Evolutionary conservation across 2,113 vertebrate species (phyloP), one percentile per base, ranked within the genome.

Genomic region (Calypte anna): DNA sequence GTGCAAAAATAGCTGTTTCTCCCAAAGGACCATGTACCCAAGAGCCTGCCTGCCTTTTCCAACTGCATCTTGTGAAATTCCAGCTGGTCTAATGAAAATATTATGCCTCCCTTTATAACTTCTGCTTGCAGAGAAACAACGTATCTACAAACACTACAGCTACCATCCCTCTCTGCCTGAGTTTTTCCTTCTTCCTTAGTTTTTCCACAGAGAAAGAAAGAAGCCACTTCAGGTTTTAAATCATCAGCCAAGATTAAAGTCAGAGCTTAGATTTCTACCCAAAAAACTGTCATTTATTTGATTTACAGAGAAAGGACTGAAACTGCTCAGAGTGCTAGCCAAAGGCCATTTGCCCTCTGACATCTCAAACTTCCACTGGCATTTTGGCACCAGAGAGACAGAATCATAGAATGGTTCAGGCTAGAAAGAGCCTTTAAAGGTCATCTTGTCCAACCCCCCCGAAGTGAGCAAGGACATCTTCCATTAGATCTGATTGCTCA

Each of bases 51-150:
- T 76, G 82, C 51, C 59, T 95, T 86, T 93, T 89, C 87, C 63
- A 90, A 88, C 78, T 69, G 15, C 5, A 82, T 80, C 67, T 80
- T 70, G 40, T 43, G 91, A 92, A 90, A 88, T 92, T 92, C 76
- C 76, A 94, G 79, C 80, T 88, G 76, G 93, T 74, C 72, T 90
- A 83, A 83, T 48, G 54, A 93, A 95, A 95, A 95, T 80, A 94
- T 88, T 96, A 72, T 72, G 86, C 17, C 54, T 93, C 76, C 67
- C 82, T 89, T 62, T 72, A 82, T 36, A 82, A 85, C 48, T 66
- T 83, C 9, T 78, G 66, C 51, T 72, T 11, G 7, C 88, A 88
- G 79, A 61, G 59, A 93, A 80, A 86, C 81, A 96, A 94, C 74
- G 38, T 57, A 58, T 53, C 69, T 91, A 78, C 74, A 78, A 89